Base-by-base conservation (phyloP, 2,888 invertebrate genomes). In the Diploptera punctata region DNA sequence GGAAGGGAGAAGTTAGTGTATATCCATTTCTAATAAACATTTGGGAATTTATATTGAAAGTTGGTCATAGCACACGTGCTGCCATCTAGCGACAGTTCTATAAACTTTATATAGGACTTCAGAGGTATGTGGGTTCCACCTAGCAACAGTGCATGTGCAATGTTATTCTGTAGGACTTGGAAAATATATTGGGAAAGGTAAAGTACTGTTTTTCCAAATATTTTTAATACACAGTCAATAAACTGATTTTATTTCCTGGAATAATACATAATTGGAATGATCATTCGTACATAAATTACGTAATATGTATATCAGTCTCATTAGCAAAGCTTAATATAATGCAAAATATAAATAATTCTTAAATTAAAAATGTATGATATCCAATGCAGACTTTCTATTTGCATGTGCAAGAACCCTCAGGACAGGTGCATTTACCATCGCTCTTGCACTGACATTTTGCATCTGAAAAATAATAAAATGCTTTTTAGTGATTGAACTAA, bases 371-470 rank as follows among this genome's bases (percentile, higher is more conserved):
- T 24, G 4, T 4, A 24, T 1, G 38, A 19, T 62, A 43, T n/a
- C n/a, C n/a, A n/a, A n/a, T n/a, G n/a, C n/a, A n/a, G 18, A 43
- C 19, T 3, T 24, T 60, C 57, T 60, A 75, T 67, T 73, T 73
- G 73, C 75, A 75, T 44, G 29, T 67, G 29, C 74, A 74, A 19
- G 54, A 2, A 16, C 26, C 47, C 13, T 70, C 71, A 19, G 71
- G 72, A 19, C 74, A 74, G 5, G 18, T 21, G 21, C 67, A 67
- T 31, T 52, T 18, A 13, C 67, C 67, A 3, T 26, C 31, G 2
- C 29, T 21, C 7, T 29, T 31, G 19, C 67, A 67, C 31, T 49
- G 29, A 26, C 67, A 67, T 5, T 49, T 52, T 13, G 38, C 31
- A 18, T 54, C 71, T 73, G 71, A 16, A 71, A 68, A 29, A 43